Percentiles rank a stretch among this genome's conserved stretches.
phyloP scores from a whole-genome alignment of 2,113 vertebrate species.

The Mixornis gularis region DNA sequence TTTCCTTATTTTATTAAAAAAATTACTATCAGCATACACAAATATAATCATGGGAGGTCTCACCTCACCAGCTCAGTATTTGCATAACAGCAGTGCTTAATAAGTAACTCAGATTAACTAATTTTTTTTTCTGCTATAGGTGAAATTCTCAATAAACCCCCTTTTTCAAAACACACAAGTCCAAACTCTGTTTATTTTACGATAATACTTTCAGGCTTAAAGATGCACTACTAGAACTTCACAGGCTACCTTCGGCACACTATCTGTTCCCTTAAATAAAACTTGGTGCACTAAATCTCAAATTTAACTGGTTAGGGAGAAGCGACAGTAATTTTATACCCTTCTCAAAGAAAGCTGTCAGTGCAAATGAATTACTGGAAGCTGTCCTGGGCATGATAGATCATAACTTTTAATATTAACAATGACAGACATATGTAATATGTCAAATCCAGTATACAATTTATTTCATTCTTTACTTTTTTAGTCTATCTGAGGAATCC shows the following conservation, averaged over 20 bases:
- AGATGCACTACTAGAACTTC: constrained; percentile 20
- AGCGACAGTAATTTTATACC: constrained; percentile 45
- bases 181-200: background rate
- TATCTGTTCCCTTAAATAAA: constrained; percentile 49
- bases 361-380: constrained; percentile 63
- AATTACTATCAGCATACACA: background rate
- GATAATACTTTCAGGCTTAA: background rate
- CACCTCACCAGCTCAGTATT: background rate
- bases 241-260: constrained; percentile 7
- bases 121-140: background rate
- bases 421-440: constrained; percentile 43
- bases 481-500: constrained; percentile 25
- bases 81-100: background rate
- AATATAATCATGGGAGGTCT: background rate
- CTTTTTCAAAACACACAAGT: background rate
- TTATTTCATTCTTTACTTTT: constrained; percentile 54
- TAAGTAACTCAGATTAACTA: constrained; percentile 42
- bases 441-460: constrained; percentile 22
- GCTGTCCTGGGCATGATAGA: constrained; percentile 27
- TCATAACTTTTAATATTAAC: constrained; percentile 70
- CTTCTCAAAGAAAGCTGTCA: constrained; percentile 30
- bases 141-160: background rate
- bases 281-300: constrained; percentile 56
- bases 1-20: background rate
- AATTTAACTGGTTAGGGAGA: constrained; percentile 51